These are phyloP conservation scores for Momotus momota DNA, from an alignment of 2,797 vertebrate genomes.

Conservation along the genomic window DNA sequence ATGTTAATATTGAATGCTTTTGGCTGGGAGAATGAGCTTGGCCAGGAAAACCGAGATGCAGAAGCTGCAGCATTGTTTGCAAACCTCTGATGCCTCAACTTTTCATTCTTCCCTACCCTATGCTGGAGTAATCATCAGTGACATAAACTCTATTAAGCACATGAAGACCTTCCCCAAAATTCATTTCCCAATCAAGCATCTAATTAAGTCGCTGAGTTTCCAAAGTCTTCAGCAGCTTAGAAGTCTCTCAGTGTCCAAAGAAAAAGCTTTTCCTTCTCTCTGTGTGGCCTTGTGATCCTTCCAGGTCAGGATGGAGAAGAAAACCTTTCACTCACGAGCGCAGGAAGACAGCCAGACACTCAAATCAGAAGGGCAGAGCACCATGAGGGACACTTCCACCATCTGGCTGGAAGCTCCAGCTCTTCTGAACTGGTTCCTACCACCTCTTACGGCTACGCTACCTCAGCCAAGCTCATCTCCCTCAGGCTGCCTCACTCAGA, in stretches of 20 bases:
- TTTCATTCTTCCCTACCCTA: background rate
- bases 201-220: background rate
- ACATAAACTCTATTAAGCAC: background rate
- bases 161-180: rapidly evolving
- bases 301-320: background rate
- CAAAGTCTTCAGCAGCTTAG: background rate
- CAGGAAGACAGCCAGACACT: background rate
- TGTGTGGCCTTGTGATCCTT: background rate
- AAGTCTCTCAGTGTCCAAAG: background rate
- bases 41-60: background rate
- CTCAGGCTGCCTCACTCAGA: background rate
- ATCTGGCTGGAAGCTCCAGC: background rate
- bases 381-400: too few relatives aligned
- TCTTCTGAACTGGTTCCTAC: background rate
- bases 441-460: background rate
- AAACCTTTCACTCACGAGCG: background rate
- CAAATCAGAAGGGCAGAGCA: background rate
- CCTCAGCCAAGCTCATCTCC: background rate
- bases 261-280: background rate
- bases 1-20: background rate
- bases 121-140: background rate
- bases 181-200: background rate
- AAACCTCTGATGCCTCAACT: background rate
- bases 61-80: background rate
- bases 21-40: background rate